These are phyloP conservation scores for Mungos mungo DNA, from an alignment of 2,113 vertebrate species.

Conservation along the genomic window DNA sequence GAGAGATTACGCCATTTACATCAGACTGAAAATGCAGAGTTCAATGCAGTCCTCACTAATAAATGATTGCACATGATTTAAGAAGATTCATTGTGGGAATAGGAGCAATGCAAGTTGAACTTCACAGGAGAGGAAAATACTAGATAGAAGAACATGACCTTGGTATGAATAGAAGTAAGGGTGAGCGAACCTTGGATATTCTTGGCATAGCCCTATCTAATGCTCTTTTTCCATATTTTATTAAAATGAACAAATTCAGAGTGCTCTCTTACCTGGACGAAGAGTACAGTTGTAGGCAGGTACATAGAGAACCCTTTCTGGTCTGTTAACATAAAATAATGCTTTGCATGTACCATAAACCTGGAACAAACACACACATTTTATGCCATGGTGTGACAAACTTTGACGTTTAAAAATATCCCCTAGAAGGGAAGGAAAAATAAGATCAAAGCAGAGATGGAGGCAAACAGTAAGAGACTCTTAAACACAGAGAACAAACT, in stretches of 20 bases:
- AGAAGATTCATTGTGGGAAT: not conserved
- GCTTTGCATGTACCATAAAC: conserved; percentile 84
- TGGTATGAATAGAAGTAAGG: not conserved
- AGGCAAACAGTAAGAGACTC: no score
- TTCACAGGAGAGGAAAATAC: not conserved
- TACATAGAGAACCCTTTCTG: conserved; percentile 72
- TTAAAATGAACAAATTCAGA: conserved; percentile 8
- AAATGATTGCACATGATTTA: not conserved
- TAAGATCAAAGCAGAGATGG: no score
- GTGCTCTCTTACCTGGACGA: conserved; percentile 79
- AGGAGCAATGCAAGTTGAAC: not conserved
- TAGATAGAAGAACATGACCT: not conserved
- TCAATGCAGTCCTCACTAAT: not conserved
- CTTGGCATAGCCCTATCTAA: not conserved
- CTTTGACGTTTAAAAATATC: not conserved
- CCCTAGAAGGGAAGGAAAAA: no score
- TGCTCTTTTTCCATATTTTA: not conserved
- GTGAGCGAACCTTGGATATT: not conserved
- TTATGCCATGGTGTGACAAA: not conserved
- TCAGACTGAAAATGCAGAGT: not conserved
- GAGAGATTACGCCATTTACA: not conserved
- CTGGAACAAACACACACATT: conserved; percentile 77
- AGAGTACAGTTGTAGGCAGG: conserved; percentile 82
- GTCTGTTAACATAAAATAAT: conserved; percentile 73
- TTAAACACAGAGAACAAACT: no score